Evolutionary conservation across 1,140 invertebrate genomes (phyloP), one percentile per base, ranked within the genome.

Genomic region (Drosophila tani): DNA sequence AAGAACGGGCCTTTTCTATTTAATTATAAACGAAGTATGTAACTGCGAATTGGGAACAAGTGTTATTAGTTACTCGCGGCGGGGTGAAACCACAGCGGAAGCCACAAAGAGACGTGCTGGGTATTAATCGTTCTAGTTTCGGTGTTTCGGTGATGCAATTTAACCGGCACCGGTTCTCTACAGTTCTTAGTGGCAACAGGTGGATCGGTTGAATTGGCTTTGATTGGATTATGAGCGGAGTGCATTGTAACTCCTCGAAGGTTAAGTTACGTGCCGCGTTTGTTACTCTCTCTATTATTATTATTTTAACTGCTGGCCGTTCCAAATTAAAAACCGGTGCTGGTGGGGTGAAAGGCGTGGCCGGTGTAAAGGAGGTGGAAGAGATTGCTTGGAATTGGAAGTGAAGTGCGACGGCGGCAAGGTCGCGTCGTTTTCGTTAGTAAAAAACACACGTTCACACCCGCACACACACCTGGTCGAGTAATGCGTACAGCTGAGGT

Each of bases 351-450:
- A 21, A 50, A 27, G 62, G 50, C 50, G 68, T 40, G 47, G 53
- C 21, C 15, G 19, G 49, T 47, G 40, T 35, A 60, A 55, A 38
- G 68, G 41, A 64, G 59, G 49, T 40, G 21, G 40, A 46, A 49
- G 41, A 65, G 43, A 57, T 55, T 62, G 58, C 45, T 53, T 66
- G 55, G 38, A 38, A 51, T 51, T 66, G 62, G 50, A 40, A 51
- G 58, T 49, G 58, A 64, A 74, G 51, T 43, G 69, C 50, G 71
- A 24, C 49, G 75, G 38, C 57, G 76, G 73, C 83, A 87, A 87
- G 83, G 83, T 88, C 84, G 69, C 55, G 64, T 47, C 53, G 73
- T 45, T 68, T 85, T 68, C 64, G 59, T 75, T 63, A 78, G 64
- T 75, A 45, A 56, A 35, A 60, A 46, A 58, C 19, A 71, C 56